Evolutionary conservation across 2,113 vertebrate species (phyloP), one percentile per base, ranked within the genome.

Genomic region (Pardalotus punctatus): DNA sequence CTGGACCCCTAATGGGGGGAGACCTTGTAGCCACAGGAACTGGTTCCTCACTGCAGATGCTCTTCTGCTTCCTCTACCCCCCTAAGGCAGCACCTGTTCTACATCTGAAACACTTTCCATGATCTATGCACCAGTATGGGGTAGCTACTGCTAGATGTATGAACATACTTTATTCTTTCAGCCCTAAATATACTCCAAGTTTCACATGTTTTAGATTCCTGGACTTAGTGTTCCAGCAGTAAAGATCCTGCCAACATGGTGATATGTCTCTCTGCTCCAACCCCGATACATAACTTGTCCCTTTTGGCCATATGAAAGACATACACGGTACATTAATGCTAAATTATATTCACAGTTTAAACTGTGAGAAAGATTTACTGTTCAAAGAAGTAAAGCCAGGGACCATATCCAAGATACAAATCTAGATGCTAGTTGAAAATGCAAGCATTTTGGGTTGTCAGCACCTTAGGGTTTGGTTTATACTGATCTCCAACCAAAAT

Each of bases 281-380:
- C 56, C 48, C 79, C 2, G 10, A 86, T 81, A 86, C 76, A 83
- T 88, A 96, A 92, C 88, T 86, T 92, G 87, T 95, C 82, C 90
- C 90, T 94, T 93, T 86, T 13, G 38, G 92, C 90, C 82, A 84
- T 84, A 88, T 88, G 83, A 92, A 84, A 94, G 94, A 78, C 86
- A 90, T 76, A 69, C 77, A 93, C 6, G 5, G 86, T 83, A 84
- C 73, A 93, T 95, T 97, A 96, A 94, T 93, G 72, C 51, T 94
- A 92, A 95, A 97, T 86, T 94, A 94, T 93, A 93, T 90, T 94
- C 84, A 94, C 79, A 93, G 88, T 88, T 96, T 87, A 96, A 95
- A 94, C 86, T 88, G 64, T 88, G 88, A 78, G 92, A 88, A 90
- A 92, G 90, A 95, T 92, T 96, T 93, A 90, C 80, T 92, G 85